Conservation (phyloP, 2,888 invertebrate genomes). For the Phrixothrix hirtus region DNA sequence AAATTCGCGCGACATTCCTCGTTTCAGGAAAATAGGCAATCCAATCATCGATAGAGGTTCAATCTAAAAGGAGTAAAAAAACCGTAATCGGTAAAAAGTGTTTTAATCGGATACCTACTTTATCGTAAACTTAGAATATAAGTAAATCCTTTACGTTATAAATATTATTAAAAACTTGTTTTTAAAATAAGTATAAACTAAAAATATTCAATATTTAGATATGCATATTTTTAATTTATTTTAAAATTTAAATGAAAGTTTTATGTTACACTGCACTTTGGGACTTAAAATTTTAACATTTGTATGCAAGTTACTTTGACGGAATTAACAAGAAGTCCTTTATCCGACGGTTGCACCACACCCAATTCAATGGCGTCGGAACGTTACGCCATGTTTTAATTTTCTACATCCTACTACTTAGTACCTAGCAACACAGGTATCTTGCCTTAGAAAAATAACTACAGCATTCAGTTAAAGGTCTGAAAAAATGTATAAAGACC, state of each 20-base stretch:
- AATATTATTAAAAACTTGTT: no score
- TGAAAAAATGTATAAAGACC: no score
- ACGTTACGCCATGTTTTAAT: slow-evolving; percentile 37
- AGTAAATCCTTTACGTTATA: no score
- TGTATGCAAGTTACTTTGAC: slow-evolving; percentile 14
- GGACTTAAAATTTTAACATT: slow-evolving; percentile 13
- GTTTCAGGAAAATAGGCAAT: slow-evolving; percentile 41
- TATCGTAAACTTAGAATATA: slow-evolving; percentile 3
- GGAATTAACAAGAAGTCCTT: slow-evolving; percentile 22
- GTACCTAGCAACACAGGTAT: slow-evolving; percentile 39
- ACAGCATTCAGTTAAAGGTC: no score
- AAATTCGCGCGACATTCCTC: slow-evolving; percentile 22
- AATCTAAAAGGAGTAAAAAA: slow-evolving; percentile 39
- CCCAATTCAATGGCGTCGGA: slow-evolving; percentile 37
- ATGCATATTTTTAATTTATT: slow-evolving; percentile 1
- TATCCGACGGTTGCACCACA: slow-evolving; percentile 36
- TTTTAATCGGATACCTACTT: slow-evolving; percentile 39
- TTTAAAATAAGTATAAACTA: no score
- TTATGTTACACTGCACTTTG: slow-evolving; percentile 1
- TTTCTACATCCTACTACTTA: slow-evolving; percentile 4
- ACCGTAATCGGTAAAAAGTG: slow-evolving; percentile 42
- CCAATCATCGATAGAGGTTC: slow-evolving; percentile 41
- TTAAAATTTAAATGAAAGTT: slow-evolving; percentile 8
- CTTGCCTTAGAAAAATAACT: slow-evolving; percentile 33
- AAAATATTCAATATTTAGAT: no score